These are phyloP conservation scores for Spisula solida DNA, from an alignment of 2,888 invertebrate species.

Conservation along the genomic window DNA sequence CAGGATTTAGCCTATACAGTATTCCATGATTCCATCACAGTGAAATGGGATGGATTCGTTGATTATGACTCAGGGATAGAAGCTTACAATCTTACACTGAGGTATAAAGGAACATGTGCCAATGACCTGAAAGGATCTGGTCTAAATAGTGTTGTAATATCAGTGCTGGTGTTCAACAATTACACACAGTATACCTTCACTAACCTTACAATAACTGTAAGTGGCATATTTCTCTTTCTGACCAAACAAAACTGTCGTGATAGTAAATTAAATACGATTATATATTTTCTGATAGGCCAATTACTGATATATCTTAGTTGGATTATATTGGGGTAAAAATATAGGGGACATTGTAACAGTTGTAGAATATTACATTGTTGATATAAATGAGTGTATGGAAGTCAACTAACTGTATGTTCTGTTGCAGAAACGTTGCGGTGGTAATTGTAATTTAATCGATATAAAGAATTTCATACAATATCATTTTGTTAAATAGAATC, in stretches of 20 bases:
- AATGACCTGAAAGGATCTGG: neutral
- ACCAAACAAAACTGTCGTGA: too few species aligned
- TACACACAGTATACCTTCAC: slow-evolving; percentile 35
- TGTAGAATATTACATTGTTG: too few species aligned
- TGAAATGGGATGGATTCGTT: slow-evolving; percentile 81
- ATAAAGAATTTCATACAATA: too few species aligned
- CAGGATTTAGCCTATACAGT: slow-evolving; percentile 29
- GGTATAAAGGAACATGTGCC: slow-evolving; percentile 22
- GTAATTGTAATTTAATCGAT: too few species aligned
- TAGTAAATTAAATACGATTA: too few species aligned
- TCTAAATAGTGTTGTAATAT: neutral
- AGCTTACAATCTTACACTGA: slow-evolving; percentile 29
- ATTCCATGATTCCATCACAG: slow-evolving; percentile 41
- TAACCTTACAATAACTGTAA: slow-evolving; percentile 33
- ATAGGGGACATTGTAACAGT: too few species aligned
- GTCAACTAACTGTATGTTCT: neutral
- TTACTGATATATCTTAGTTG: neutral
- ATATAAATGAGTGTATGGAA: neutral
- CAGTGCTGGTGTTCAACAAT: slow-evolving; percentile 29
- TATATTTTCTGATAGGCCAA: neutral
- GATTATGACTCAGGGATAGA: slow-evolving; percentile 78
- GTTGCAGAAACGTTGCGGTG: too few species aligned
- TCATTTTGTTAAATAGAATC: too few species aligned
- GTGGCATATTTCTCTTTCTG: neutral
- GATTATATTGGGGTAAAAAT: neutral